Percentiles rank a stretch among this genome's conserved stretches.
Evolutionary conservation across 2,113 vertebrate genomes (phyloP).

Genomic region (Rhinopomastus cyanomelas): DNA sequence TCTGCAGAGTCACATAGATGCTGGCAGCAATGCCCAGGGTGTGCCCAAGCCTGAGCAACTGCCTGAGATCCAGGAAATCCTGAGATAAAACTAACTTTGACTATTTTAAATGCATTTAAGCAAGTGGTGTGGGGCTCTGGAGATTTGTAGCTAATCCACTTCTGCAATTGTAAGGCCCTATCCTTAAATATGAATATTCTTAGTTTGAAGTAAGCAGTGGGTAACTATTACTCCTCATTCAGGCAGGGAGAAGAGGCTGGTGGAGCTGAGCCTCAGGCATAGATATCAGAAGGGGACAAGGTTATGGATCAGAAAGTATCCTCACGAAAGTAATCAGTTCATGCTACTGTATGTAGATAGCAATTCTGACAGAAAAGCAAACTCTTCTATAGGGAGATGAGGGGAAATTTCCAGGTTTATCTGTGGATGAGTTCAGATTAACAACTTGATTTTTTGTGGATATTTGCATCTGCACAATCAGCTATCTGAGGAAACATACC

Average conservation of each 20-base stretch:
- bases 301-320: neutral
- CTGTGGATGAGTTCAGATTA: neutral
- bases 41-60: neutral
- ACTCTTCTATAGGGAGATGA: neutral
- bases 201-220: neutral
- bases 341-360: neutral
- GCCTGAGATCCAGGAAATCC: neutral
- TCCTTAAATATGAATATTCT: neutral
- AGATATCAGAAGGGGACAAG: neutral
- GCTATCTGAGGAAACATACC: constrained; percentile 57
- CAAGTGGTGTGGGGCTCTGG: neutral
- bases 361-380: neutral
- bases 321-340: neutral
- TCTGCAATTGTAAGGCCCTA: neutral
- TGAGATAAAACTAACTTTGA: neutral
- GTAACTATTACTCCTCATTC: neutral
- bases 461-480: neutral
- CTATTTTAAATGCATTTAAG: neutral
- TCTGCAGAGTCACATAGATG: rapidly evolving
- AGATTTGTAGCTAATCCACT: neutral
- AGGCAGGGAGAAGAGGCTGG: neutral
- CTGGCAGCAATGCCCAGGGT: rapidly evolving
- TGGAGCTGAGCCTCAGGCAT: neutral
- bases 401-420: neutral
- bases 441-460: neutral